These are phyloP conservation scores for Drosophila limbata DNA, from an alignment of 2,888 invertebrate genomes.

Conservation along the genomic window DNA sequence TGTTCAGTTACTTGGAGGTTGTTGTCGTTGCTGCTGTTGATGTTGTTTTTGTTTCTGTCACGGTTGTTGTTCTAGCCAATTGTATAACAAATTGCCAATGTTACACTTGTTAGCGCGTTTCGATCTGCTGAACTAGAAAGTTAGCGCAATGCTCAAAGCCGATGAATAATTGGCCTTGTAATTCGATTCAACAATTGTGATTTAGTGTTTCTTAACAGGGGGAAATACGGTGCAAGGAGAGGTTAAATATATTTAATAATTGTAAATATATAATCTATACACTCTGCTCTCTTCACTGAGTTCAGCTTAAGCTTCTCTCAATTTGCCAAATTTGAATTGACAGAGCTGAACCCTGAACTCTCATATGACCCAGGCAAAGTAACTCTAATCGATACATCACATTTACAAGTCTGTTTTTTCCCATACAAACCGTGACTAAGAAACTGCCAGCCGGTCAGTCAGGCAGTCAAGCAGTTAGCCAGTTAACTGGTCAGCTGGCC, in stretches of 20 bases:
- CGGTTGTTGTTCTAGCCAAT: slow-evolving; percentile 69
- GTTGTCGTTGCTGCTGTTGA: slow-evolving; percentile 7
- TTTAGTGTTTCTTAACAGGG: background rate
- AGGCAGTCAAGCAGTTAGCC: slow-evolving; percentile 24
- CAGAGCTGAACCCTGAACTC: slow-evolving; percentile 10
- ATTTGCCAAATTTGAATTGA: slow-evolving; percentile 9
- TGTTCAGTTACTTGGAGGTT: slow-evolving; percentile 46
- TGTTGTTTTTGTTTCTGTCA: slow-evolving; percentile 38
- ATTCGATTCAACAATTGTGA: slow-evolving; percentile 14
- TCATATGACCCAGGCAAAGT: slow-evolving; percentile 6
- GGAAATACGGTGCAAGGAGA: background rate
- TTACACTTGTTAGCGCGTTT: slow-evolving; percentile 75
- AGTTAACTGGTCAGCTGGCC: slow-evolving; percentile 33
- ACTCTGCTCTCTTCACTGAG: background rate
- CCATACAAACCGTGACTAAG: slow-evolving; percentile 49
- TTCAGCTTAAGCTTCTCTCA: background rate
- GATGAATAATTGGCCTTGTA: slow-evolving; percentile 40
- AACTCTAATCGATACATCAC: slow-evolving; percentile 39
- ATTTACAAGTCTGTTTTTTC: slow-evolving; percentile 19
- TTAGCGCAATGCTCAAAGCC: slow-evolving; percentile 19
- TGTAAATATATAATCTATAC: background rate
- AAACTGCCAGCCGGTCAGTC: slow-evolving; percentile 23
- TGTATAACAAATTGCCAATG: slow-evolving; percentile 74
- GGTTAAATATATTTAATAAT: background rate
- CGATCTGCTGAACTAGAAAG: slow-evolving; percentile 71